Percentiles rank a stretch among this genome's conserved stretches.
These are phyloP conservation scores for Argyresthia goedartella DNA, from an alignment of 2,888 invertebrate species.

Conservation along the genomic window DNA sequence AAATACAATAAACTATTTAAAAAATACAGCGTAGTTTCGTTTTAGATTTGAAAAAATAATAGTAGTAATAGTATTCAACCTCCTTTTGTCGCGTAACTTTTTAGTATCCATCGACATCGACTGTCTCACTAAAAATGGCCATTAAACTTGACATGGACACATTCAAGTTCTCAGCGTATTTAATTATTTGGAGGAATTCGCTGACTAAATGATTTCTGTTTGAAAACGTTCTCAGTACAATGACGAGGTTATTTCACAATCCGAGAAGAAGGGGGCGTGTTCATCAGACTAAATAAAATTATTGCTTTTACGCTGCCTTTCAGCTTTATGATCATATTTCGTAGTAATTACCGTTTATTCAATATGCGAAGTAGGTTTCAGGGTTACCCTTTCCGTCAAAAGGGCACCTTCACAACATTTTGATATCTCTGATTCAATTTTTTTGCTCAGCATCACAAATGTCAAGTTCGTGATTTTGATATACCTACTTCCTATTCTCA, in stretches of 20 bases:
- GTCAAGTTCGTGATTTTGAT: background rate
- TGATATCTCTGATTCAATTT: background rate
- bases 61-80: no score
- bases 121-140: no score
- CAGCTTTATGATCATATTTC: background rate
- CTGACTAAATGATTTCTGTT: background rate
- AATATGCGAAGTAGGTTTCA: background rate
- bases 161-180: no score
- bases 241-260: no score
- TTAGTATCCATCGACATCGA: no score
- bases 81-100: no score
- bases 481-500: constrained; percentile 5
- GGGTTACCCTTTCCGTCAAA: background rate
- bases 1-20: constrained; percentile 37
- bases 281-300: background rate
- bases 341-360: background rate
- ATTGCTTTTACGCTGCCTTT: background rate
- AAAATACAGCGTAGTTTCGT: constrained; percentile 21
- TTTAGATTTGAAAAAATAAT: no score
- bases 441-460: background rate
- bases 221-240: no score
- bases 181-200: no score
- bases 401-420: background rate
- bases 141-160: no score
- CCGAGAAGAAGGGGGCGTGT: no score